These are phyloP conservation scores for Neoscelio sp. DNA, from an alignment of 2,888 invertebrate species.

Conservation along the genomic window DNA sequence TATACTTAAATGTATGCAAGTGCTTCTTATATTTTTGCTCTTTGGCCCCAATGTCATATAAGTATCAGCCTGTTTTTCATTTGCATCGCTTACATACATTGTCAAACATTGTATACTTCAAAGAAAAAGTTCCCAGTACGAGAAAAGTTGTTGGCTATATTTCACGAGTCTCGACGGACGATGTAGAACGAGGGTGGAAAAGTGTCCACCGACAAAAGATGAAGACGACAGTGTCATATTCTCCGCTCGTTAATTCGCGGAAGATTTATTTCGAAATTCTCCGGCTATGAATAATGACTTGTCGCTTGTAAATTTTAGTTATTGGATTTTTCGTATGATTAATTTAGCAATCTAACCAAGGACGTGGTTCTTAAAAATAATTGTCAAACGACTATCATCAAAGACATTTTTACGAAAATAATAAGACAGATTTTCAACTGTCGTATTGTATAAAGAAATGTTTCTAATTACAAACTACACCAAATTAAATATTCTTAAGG, in stretches of 20 bases:
- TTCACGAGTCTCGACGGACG: slow-evolving; percentile 74
- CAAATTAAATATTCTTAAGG: no score
- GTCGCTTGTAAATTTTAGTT: slow-evolving; percentile 77
- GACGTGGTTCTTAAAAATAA: slow-evolving; percentile 13
- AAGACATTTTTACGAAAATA: no score
- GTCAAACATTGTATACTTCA: slow-evolving; percentile 42
- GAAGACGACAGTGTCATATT: slow-evolving; percentile 80
- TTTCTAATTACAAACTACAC: no score
- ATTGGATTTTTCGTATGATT: slow-evolving; percentile 74
- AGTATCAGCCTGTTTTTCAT: slow-evolving; percentile 18
- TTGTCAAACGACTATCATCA: background rate
- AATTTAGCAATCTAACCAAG: slow-evolving; percentile 45
- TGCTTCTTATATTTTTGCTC: slow-evolving; percentile 8
- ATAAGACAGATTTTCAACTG: no score
- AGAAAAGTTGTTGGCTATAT: slow-evolving; percentile 81
- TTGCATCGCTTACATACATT: background rate
- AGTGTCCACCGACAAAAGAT: slow-evolving; percentile 71
- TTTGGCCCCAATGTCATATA: slow-evolving; percentile 16
- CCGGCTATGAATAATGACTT: slow-evolving; percentile 77
- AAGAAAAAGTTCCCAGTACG: slow-evolving; percentile 77
- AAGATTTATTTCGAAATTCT: slow-evolving; percentile 79
- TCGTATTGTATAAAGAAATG: no score
- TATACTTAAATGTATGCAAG: slow-evolving; percentile 19
- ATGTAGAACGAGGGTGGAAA: slow-evolving; percentile 64
- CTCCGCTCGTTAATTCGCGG: slow-evolving; percentile 80